phyloP scores from a whole-genome alignment of 2,797 vertebrate species.

The Triplophysa bombifrons region DNA sequence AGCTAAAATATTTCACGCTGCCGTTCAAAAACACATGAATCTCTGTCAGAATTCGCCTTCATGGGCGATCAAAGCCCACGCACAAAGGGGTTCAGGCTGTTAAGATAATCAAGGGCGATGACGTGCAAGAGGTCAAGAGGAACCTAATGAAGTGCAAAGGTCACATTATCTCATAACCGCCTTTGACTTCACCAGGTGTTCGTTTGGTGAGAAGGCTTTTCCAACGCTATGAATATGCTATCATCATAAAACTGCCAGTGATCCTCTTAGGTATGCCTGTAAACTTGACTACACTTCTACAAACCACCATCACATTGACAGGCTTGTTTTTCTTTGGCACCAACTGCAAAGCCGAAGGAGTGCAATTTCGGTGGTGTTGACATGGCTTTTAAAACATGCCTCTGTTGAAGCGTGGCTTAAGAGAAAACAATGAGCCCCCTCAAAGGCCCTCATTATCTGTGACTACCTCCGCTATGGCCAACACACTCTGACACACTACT shows the following conservation, averaged over 20 bases:
- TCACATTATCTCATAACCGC: slow-evolving; percentile 58
- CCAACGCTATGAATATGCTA: slow-evolving; percentile 52
- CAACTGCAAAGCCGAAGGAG: slow-evolving; percentile 56
- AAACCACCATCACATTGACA: slow-evolving; percentile 72
- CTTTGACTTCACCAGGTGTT: slow-evolving; percentile 63
- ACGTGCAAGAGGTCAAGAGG: slow-evolving; percentile 53
- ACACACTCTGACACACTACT: slow-evolving; percentile 89
- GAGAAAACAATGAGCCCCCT: slow-evolving; percentile 83
- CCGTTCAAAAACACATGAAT: slow-evolving; percentile 60
- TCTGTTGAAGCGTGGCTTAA: slow-evolving; percentile 74
- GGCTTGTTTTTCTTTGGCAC: slow-evolving; percentile 54
- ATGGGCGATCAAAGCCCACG: slow-evolving; percentile 36
- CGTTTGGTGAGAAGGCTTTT: slow-evolving; percentile 53
- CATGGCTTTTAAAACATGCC: slow-evolving; percentile 75
- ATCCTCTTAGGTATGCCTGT: slow-evolving; percentile 37
- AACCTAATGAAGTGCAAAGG: slow-evolving; percentile 62
- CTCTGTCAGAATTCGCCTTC: slow-evolving; percentile 57
- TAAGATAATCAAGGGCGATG: slow-evolving; percentile 58
- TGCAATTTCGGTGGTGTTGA: slow-evolving; percentile 71
- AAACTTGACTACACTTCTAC: slow-evolving; percentile 43
- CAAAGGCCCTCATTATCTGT: slow-evolving; percentile 86
- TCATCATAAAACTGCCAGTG: slow-evolving; percentile 58
- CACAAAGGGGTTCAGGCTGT: slow-evolving; percentile 47
- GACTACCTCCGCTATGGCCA: slow-evolving; percentile 87
- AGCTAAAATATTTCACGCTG: slow-evolving; percentile 47